Evolutionary conservation across 2,797 vertebrate species (phyloP).

Genomic region (Syngnathus acus): DNA sequence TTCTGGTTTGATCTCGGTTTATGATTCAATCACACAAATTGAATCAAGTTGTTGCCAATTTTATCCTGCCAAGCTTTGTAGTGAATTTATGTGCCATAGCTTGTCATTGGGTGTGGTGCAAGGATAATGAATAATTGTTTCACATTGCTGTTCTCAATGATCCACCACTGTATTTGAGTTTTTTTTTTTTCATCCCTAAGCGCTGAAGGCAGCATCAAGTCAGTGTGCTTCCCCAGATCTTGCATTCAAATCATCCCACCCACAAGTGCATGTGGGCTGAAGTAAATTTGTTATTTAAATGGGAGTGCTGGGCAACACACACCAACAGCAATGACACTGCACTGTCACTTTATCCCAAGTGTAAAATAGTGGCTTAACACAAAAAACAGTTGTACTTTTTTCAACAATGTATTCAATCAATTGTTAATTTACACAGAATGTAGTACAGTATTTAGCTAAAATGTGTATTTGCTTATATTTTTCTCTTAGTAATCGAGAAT

Average conservation of each 20-base stretch:
- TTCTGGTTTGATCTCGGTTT: neutral
- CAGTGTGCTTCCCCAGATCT: neutral
- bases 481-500: neutral
- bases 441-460: neutral
- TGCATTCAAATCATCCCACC: neutral
- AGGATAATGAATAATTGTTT: neutral
- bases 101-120: neutral
- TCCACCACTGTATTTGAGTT: neutral
- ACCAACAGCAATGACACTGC: neutral
- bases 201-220: conserved; percentile 3
- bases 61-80: neutral
- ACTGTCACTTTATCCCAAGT: neutral
- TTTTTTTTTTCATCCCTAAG: neutral
- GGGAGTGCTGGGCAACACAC: neutral
- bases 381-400: neutral
- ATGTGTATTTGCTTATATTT: neutral
- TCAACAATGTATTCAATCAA: neutral
- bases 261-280: neutral
- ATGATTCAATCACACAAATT: neutral
- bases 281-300: conserved; percentile 2
- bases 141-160: neutral
- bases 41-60: neutral
- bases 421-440: too few relatives aligned
- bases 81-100: neutral
- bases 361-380: neutral